A percentile compares a stretch with the other conserved stretches of the same genome.
phyloP scores from a whole-genome alignment of 2,888 invertebrate genomes.

The Drosophila mettleri region DNA sequence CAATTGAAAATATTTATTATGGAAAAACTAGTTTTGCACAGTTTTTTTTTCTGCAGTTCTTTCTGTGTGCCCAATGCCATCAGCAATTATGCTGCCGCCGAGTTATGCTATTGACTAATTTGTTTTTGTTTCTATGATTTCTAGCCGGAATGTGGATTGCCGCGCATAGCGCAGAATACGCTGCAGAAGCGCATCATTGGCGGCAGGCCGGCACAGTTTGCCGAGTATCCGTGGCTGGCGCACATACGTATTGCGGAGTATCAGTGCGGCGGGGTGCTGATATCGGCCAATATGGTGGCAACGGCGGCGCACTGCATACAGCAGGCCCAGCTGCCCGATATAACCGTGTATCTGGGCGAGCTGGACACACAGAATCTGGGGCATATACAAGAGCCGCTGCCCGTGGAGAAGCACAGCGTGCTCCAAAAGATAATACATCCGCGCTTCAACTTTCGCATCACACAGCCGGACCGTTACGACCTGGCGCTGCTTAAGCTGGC shows the following conservation, averaged over 20 bases:
- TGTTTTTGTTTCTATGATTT: constrained; percentile 6
- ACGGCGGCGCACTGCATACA: constrained; percentile 94
- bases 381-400: constrained; percentile 87
- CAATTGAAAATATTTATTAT: constrained; percentile 35
- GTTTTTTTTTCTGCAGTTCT: not conserved
- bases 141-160: constrained; percentile 89
- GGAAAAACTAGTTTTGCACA: constrained; percentile 42
- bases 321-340: constrained; percentile 90
- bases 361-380: constrained; percentile 91
- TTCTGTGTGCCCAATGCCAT: constrained; percentile 29
- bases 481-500: constrained; percentile 91
- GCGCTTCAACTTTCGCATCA: constrained; percentile 91
- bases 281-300: constrained; percentile 89
- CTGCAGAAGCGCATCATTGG: constrained; percentile 92
- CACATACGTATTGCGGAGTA: constrained; percentile 93
- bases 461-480: constrained; percentile 93
- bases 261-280: constrained; percentile 93
- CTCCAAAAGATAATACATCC: constrained; percentile 92
- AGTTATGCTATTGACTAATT: constrained; percentile 30
- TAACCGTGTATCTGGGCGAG: constrained; percentile 92
- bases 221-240: constrained; percentile 94
- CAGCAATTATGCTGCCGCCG: constrained; percentile 42
- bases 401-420: constrained; percentile 89
- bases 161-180: constrained; percentile 86
- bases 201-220: constrained; percentile 90